Conservation (phyloP, 2,113 vertebrate genomes). For the Phalacrocorax brasilianus region DNA sequence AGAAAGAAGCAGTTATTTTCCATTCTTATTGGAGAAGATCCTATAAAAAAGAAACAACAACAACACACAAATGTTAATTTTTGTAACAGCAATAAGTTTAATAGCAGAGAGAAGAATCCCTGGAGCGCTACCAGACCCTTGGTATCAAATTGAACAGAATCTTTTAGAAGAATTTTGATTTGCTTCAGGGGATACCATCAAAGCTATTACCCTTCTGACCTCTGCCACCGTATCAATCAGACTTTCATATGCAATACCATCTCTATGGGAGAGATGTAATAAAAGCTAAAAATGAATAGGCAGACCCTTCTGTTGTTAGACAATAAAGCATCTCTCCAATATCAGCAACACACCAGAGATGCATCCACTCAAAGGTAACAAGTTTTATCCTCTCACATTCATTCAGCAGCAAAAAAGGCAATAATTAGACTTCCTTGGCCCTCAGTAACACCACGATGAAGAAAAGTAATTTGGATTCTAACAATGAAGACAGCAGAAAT, state of each 20-base stretch:
- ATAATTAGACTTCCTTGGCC: neutral
- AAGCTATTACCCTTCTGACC: neutral
- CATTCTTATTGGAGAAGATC: neutral
- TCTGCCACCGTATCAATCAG: neutral
- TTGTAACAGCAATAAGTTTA: neutral
- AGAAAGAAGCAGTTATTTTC: constrained; percentile 32
- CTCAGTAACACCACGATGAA: neutral
- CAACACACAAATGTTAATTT: constrained; percentile 14
- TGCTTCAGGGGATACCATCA: constrained; percentile 7
- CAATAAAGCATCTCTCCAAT: neutral
- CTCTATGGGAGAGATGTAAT: neutral
- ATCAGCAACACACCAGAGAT: neutral
- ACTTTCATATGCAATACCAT: neutral
- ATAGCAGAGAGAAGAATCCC: neutral
- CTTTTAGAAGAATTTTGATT: neutral
- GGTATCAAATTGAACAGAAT: neutral
- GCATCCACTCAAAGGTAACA: neutral
- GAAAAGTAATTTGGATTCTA: neutral
- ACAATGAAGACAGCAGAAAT: neutral
- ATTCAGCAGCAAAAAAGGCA: neutral
- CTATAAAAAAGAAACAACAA: neutral
- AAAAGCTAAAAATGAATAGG: neutral
- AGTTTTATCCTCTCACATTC: neutral
- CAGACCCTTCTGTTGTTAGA: neutral
- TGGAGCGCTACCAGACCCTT: neutral